These are phyloP conservation scores for Cyprinodon brontotheroides DNA, from an alignment of 2,113 vertebrate species.

Conservation along the genomic window DNA sequence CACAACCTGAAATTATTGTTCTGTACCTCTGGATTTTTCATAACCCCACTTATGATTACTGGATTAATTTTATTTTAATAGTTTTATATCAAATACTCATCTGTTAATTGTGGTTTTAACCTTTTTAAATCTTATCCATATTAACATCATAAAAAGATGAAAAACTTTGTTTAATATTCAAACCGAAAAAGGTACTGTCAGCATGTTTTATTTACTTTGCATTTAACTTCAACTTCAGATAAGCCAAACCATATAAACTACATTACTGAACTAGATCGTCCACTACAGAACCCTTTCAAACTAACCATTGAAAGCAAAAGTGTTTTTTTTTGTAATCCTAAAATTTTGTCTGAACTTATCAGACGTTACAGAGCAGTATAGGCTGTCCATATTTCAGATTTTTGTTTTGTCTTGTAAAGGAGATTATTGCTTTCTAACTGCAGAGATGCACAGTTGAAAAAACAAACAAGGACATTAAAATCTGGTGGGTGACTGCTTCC, in stretches of 20 bases:
- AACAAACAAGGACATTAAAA: background rate
- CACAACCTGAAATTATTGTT: background rate
- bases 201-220: background rate
- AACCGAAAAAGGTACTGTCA: background rate
- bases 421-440: background rate
- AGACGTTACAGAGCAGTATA: too few relatives aligned
- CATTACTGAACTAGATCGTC: too few relatives aligned
- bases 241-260: too few relatives aligned
- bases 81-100: background rate
- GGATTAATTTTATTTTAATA: background rate
- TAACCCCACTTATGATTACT: background rate
- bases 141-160: background rate
- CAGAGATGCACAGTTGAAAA: conserved; percentile 37
- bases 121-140: background rate
- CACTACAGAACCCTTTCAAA: too few relatives aligned
- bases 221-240: background rate
- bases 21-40: background rate
- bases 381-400: too few relatives aligned
- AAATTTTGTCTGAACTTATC: too few relatives aligned
- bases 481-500: background rate
- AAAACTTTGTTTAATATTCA: background rate
- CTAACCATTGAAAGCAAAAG: too few relatives aligned
- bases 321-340: too few relatives aligned
- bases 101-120: background rate
- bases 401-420: background rate